These are phyloP conservation scores for Vollenhovia emeryi DNA, from an alignment of 1,140 invertebrate genomes.

Conservation along the genomic window DNA sequence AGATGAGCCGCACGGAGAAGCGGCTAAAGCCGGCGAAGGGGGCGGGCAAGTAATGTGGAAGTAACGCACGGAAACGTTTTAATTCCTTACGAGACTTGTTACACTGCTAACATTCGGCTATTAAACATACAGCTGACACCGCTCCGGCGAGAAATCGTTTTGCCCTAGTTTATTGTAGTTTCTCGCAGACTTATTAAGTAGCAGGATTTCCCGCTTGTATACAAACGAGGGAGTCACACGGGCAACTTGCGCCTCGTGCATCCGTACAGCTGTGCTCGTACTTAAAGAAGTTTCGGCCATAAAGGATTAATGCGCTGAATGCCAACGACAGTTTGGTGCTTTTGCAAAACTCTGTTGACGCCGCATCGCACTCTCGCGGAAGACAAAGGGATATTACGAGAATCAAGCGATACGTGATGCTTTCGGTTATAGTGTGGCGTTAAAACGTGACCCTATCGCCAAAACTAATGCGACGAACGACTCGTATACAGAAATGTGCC, in stretches of 20 bases:
- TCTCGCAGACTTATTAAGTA: conserved; percentile 29
- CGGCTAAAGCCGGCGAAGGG: background rate
- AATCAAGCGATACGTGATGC: background rate
- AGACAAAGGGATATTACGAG: conserved; percentile 8
- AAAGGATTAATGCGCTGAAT: conserved; percentile 45
- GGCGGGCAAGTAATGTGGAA: background rate
- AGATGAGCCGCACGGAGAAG: background rate
- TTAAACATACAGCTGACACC: background rate
- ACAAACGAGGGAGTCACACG: conserved; percentile 1
- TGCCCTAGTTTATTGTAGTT: conserved; percentile 30
- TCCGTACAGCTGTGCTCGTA: conserved; percentile 39
- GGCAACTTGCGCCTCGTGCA: background rate
- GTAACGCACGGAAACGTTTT: background rate
- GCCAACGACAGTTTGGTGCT: conserved; percentile 23
- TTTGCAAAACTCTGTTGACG: conserved; percentile 16
- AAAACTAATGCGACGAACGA: background rate
- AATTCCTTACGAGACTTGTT: background rate
- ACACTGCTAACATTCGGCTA: background rate
- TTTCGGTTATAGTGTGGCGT: background rate
- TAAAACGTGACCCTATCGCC: background rate
- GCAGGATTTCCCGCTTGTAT: background rate
- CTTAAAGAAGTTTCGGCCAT: conserved; percentile 41
- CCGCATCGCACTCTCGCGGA: background rate
- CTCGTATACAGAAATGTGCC: background rate
- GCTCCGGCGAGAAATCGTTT: background rate